Evolutionary conservation across 2,797 vertebrate genomes (phyloP).

Genomic region (Phrynocephalus forsythii): DNA sequence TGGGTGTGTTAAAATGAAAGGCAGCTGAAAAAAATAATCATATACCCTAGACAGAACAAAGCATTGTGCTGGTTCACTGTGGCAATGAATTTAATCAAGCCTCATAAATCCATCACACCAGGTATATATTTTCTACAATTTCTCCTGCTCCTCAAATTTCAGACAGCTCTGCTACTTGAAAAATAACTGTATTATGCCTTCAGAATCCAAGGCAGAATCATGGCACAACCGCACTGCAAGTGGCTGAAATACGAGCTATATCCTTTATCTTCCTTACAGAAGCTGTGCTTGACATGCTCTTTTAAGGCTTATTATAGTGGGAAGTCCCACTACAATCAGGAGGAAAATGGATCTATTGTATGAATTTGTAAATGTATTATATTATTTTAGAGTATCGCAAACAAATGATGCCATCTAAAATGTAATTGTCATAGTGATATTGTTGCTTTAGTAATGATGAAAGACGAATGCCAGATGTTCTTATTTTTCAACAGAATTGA

Average conservation of each 20-base stretch:
- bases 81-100: constrained; percentile 16
- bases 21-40: neutral
- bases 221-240: constrained; percentile 11
- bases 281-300: neutral
- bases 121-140: neutral
- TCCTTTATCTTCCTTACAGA: neutral
- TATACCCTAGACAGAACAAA: neutral
- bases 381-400: neutral
- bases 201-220: neutral
- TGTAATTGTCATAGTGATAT: neutral
- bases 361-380: too few species aligned
- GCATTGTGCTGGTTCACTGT: neutral
- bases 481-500: neutral
- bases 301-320: neutral
- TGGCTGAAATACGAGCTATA: neutral
- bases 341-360: too few species aligned
- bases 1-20: neutral
- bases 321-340: neutral
- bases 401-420: neutral
- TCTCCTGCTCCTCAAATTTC: neutral
- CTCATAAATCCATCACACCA: neutral
- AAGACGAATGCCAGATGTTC: neutral
- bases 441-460: neutral
- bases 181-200: neutral
- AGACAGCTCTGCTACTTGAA: neutral